phyloP scores from a whole-genome alignment of 2,113 vertebrate genomes.

The Crocuta crocuta region DNA sequence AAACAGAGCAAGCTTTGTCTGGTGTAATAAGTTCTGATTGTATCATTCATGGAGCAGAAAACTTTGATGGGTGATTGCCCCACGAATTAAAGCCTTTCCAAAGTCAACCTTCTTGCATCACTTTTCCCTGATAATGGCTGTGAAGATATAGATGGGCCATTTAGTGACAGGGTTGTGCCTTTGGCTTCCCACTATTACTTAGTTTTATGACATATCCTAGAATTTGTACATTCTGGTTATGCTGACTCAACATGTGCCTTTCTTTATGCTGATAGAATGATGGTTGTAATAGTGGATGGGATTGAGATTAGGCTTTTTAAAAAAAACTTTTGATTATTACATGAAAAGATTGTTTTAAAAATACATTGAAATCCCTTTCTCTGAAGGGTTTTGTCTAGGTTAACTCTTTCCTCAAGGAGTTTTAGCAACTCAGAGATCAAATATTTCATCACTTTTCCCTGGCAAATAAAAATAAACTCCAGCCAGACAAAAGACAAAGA shows the following conservation, averaged over 20 bases:
- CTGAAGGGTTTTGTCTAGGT: background rate
- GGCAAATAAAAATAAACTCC: conserved; percentile 32
- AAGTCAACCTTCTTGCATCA: conserved; percentile 51
- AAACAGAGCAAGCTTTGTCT: conserved; percentile 68
- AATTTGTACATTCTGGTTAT: background rate
- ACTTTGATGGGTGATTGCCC: background rate
- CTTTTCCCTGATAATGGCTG: background rate
- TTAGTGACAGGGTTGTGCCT: background rate
- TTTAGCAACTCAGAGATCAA: background rate
- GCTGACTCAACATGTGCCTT: background rate
- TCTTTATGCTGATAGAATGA: background rate
- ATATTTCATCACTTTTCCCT: background rate
- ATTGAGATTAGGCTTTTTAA: background rate
- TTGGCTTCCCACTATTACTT: background rate
- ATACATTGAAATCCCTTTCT: background rate
- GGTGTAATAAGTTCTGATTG: conserved; percentile 37
- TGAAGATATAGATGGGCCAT: background rate
- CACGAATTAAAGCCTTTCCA: conserved; percentile 56
- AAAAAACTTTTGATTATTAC: conserved; percentile 1
- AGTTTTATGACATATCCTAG: background rate
- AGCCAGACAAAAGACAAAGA: background rate
- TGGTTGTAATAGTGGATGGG: background rate
- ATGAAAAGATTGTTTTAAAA: background rate
- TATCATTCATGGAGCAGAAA: conserved; percentile 46
- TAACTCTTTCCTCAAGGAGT: conserved; percentile 42